Percentiles rank a stretch among this genome's conserved stretches.
phyloP scores from a whole-genome alignment of 1,140 invertebrate genomes.

The Scaptomyza hsui region DNA sequence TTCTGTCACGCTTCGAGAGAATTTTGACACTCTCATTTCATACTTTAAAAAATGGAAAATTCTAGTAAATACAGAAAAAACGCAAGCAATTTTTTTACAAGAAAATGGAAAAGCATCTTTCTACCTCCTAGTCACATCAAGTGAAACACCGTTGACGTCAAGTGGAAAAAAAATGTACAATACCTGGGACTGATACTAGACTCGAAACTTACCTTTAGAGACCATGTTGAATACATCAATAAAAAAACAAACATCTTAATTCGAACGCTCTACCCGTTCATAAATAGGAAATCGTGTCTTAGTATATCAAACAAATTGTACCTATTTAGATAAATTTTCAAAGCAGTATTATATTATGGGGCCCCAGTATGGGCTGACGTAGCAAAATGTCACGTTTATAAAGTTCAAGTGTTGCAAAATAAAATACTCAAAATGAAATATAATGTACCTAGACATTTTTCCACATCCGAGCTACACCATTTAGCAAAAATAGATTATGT shows the following conservation, averaged over 20 bases:
- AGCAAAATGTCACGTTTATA: too few relatives aligned
- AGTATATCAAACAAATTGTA: too few relatives aligned
- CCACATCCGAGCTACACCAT: too few relatives aligned
- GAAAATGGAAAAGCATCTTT: too few relatives aligned
- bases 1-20: not conserved
- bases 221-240: constrained; percentile 1
- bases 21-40: not conserved
- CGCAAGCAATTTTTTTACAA: constrained; percentile 12
- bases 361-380: too few relatives aligned
- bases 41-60: constrained; percentile 23
- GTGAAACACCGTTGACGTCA: constrained; percentile 4
- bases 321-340: too few relatives aligned
- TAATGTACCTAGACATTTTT: too few relatives aligned
- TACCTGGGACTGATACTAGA: constrained; percentile 4
- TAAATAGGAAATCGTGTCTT: too few relatives aligned
- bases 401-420: too few relatives aligned
- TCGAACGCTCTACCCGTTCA: not conserved
- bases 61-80: constrained; percentile 8
- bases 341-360: too few relatives aligned
- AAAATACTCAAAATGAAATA: too few relatives aligned
- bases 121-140: not conserved
- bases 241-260: not conserved
- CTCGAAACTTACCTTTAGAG: constrained; percentile 5
- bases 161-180: constrained; percentile 5
- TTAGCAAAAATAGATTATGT: too few relatives aligned